A percentile compares a stretch with the other conserved stretches of the same genome.
phyloP scores from a whole-genome alignment of 2,888 invertebrate genomes.

The Thymelicus acteon region DNA sequence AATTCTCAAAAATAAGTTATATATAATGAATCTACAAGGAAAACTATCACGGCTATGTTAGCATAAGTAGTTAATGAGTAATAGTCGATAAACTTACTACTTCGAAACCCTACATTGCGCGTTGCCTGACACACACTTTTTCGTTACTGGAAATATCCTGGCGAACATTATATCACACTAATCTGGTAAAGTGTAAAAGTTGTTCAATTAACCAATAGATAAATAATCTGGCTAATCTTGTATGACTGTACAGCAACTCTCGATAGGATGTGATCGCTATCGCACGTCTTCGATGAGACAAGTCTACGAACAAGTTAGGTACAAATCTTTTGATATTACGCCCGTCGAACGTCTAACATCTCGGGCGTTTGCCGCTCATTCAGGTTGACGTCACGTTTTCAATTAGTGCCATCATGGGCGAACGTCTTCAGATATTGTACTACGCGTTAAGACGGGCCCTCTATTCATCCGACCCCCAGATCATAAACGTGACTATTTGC shows the following conservation, averaged over 20 bases:
- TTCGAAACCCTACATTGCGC: no score
- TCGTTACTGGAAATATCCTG: no score
- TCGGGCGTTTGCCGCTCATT: conserved; percentile 39
- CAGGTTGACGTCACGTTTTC: conserved; percentile 73
- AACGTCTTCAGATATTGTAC: conserved; percentile 60
- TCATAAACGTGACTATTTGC: conserved; percentile 51
- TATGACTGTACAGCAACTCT: background rate
- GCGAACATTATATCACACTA: no score
- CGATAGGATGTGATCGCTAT: background rate
- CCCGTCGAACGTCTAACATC: conserved; percentile 33
- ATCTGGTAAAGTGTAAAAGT: no score
- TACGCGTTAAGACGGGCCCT: conserved; percentile 41
- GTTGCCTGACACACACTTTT: no score
- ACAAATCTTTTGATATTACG: conserved; percentile 36
- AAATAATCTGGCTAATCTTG: conserved; percentile 4
- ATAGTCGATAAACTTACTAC: no score
- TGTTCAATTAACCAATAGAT: background rate
- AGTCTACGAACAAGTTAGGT: conserved; percentile 14
- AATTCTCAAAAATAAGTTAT: no score
- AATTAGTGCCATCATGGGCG: conserved; percentile 70
- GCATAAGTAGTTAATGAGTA: no score
- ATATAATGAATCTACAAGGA: no score
- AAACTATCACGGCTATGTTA: no score
- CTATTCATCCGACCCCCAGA: conserved; percentile 49
- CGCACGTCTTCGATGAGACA: background rate